Evolutionary conservation across 1,140 invertebrate species (phyloP), one percentile per base, ranked within the genome.

Genomic region (Arctopsyche grandis): DNA sequence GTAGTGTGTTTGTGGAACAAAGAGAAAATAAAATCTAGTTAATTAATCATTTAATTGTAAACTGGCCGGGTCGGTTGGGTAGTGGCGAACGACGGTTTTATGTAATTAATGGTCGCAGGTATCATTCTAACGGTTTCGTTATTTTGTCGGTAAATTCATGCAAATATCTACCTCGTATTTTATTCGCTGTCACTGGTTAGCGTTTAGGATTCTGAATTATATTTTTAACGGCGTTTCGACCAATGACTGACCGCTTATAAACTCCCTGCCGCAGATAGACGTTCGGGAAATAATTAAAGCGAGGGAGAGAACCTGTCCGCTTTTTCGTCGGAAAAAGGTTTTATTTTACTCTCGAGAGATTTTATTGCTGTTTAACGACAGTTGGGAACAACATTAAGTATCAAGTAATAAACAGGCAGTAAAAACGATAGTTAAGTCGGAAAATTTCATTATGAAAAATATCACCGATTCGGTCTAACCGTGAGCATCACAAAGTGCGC

Each of bases 291-390:
- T 74, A 74, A 74, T 74, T 74, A 74, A 74, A 74, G 56, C 44
- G 48, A 21, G 48, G 12, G 38, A 52, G 12, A 52, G 48, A 14
- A 52, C 48, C 38, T 19, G 69, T 29, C 10, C 21, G 38, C 26
- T 70, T 70, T 70, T 70, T 10, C 48, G 22, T 5, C 46, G 71
- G 44, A 48, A 71, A 66, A 66, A 71, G 48, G 43, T 76, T 76
- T 76, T 76, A 76, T 63, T 58, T 74, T 26, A 29, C 56, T 76
- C 19, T 58, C 26, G 26, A 38, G 71, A 19, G 69, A 44, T 63
- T 76, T 76, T 63, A 76, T 63, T 63, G 58, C 56, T 14, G 9
- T 76, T 76, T 76, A 76, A 76, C 74, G 74, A 76, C 74, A 43
- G 24, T 76, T 46, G 56, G 7, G 46, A 76, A 76, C 44, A 76